Percentiles rank a stretch among this genome's conserved stretches.
Conservation (phyloP, 2,113 vertebrate species). For the Ardeotis arabs region DNA sequence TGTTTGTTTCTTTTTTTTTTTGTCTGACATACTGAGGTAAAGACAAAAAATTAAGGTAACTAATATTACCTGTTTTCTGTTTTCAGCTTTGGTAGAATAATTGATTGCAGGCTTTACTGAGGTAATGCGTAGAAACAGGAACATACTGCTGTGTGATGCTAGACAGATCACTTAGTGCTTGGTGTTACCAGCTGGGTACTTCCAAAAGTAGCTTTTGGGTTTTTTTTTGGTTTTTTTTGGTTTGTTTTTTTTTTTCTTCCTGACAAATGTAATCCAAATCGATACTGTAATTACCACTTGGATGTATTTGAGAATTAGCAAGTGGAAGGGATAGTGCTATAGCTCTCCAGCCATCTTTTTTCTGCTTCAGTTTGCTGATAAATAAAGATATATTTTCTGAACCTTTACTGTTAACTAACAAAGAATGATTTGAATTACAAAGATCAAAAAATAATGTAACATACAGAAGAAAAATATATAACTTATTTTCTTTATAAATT, state of each 20-base stretch:
- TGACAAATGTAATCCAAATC: conserved; percentile 13
- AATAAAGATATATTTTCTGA: background rate
- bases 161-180: background rate
- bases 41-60: background rate
- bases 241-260: background rate
- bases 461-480: background rate
- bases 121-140: background rate
- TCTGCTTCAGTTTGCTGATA: background rate
- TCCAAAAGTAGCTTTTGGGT: background rate
- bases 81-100: background rate
- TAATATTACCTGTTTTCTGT: background rate
- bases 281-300: background rate
- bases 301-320: background rate
- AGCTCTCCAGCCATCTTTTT: background rate
- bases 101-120: background rate
- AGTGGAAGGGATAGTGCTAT: background rate
- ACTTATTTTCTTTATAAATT: background rate
- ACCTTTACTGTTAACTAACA: background rate
- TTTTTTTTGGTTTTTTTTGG: no score
- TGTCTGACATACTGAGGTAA: background rate
- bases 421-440: background rate
- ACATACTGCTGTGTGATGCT: background rate
- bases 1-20: background rate
- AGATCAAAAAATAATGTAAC: background rate
- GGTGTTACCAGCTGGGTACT: background rate